Percentiles rank a stretch among this genome's conserved stretches.
These are phyloP conservation scores for Grus americana DNA, from an alignment of 2,113 vertebrate genomes.

Conservation along the genomic window DNA sequence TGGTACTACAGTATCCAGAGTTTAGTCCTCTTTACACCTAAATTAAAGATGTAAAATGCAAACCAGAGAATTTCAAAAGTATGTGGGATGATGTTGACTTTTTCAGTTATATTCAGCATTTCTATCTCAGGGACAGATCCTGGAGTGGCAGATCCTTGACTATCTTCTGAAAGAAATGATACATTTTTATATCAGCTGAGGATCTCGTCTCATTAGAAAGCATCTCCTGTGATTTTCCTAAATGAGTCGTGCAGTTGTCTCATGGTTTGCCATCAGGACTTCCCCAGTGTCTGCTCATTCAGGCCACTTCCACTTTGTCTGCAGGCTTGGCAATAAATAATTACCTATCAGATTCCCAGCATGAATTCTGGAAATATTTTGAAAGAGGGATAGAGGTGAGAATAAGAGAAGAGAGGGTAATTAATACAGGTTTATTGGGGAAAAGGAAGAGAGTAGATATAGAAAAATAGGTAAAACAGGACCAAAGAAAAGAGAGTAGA, in stretches of 20 bases:
- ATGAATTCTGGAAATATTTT: not conserved
- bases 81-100: not conserved
- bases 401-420: not conserved
- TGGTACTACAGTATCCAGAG: not conserved
- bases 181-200: not conserved
- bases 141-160: not conserved
- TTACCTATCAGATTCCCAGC: not conserved
- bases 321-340: not conserved
- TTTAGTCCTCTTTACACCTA: not conserved
- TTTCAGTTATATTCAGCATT: not conserved
- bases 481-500: not conserved
- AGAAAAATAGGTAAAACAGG: not conserved
- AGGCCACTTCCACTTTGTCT: not conserved
- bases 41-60: not conserved
- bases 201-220: not conserved
- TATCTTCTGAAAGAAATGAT: not conserved
- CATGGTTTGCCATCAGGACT: not conserved
- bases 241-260: not conserved
- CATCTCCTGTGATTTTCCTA: not conserved
- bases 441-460: not conserved
- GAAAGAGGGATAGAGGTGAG: not conserved
- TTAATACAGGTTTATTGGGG: not conserved
- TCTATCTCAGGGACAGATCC: not conserved
- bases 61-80: not conserved
- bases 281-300: not conserved